Base-by-base conservation (phyloP, 2,113 vertebrate genomes). In the Lophius piscatorius region DNA sequence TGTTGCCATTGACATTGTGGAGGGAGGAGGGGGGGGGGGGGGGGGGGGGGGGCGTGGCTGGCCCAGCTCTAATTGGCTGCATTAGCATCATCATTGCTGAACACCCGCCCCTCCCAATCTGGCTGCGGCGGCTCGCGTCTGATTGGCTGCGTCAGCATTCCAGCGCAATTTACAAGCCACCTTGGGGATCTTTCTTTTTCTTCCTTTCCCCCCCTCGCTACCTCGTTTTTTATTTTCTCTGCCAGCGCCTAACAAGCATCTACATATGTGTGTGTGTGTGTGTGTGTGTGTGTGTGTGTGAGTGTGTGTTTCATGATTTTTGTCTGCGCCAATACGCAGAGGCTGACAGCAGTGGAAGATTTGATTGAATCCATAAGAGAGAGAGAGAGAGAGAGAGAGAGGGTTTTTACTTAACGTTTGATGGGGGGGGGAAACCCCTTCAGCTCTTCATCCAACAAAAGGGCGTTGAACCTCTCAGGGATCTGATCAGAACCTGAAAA, bases 31-130 rank as follows among this genome's bases (percentile, higher is more conserved):
- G 42, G 12, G 44, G 50, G 64, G 76, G n/a, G n/a, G 61, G 48
- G 42, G 73, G 58, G 21, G 28, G 61, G 42, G 12, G 44, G 50
- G 64, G 76, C 29, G 13, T 18, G 57, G 46, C 47, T 14, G 11
- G 52, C 65, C 52, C 23, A 31, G 29, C 60, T 80, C 49, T 88
- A 88, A 90, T 89, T 89, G 82, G 85, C 81, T 79, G 80, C 65
- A 81, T 86, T 78, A 85, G 61, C 63, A 75, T 85, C 79, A 84
- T 82, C 74, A 80, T 72, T 28, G 42, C 67, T 47, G 50, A 56
- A 39, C 13, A 28, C 29, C 36, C 2, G 47, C 72, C 63, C 76
- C 76, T 66, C 76, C 75, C 59, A 35, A 64, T 47, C 52, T 33
- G 60, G 41, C 63, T 66, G 34, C 0, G 1, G 38, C 28, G 58